Evolutionary conservation across 2,888 invertebrate species (phyloP), one percentile per base, ranked within the genome.

Genomic region (Halocaridina rubra): DNA sequence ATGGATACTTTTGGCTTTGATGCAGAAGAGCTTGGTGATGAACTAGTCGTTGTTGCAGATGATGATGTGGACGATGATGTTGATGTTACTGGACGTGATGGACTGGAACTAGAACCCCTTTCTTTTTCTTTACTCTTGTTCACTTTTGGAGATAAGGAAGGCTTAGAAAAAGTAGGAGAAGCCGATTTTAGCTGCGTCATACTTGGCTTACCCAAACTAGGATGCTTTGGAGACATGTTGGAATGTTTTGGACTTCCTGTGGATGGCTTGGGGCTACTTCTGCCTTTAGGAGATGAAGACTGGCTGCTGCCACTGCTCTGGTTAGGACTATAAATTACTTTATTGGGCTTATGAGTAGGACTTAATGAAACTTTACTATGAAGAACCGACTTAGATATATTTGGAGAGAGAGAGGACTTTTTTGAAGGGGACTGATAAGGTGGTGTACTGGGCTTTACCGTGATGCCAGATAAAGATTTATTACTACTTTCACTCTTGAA

Each of bases 121-220:
- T 86, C 86, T 67, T 80, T 86, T 19, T 84, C 85, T 30, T 88
- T 88, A 30, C 61, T 88, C 59, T 88, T 88, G 76, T 72, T 88
- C 27, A 84, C 76, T 71, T 88, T 88, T 2, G 88, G 88, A 5
- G 88, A 88, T 13, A 88, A 84, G 16, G 88, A 88, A 30, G 88
- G 84, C 24, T 84, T 85, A n/a, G 85, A 81, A 53, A 80, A 87
- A 7, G 86, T 82, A 3, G 87, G 86, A 2, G 88, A 87, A 19
- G 87, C 79, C 16, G 88, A 81, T 30, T 88, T 88, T 27, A 96
- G 91, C 0, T 96, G 94, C 0, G 96, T 96, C 95, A 97, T 96
- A 90, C 96, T 96, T 0, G 96, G 96, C 90, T 97, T 97, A 0
- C 96, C 96, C 0, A 95, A 94, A 81, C 93, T 93, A 16, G 93